Base-by-base conservation (phyloP, 2,113 vertebrate genomes). In the Chaetura pelagica region DNA sequence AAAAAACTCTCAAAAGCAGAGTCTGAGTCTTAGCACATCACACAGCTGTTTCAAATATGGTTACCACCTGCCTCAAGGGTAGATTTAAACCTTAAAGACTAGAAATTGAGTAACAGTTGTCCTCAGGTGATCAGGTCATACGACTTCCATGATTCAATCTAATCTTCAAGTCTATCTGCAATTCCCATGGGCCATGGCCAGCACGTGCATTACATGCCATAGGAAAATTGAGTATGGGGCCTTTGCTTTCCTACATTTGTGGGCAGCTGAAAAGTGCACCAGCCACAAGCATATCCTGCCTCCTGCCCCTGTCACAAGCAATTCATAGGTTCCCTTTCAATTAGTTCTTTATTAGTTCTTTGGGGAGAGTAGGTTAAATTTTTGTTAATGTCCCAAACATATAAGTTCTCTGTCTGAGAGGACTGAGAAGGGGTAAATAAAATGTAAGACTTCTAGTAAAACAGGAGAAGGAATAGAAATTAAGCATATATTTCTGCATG, bases 61-160 rank as follows among this genome's bases (percentile, higher is more conserved):
- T 21, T 52, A 52, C 62, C 44, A 51, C 29, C 77, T 78, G 30
- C 21, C 40, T 32, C 76, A 89, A 69, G 15, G 19, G 40, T 12
- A 84, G 9, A 74, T 87, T 84, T 93, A 96, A 89, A 80, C 42
- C 57, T 88, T 61, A 57, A 67, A 52, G 32, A 48, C 21, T 48
- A 83, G 74, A 93, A 94, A 89, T 38, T 64, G 67, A 94, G 55
- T 74, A 92, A 79, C 58, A 30, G 48, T 82, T 86, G 71, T 87
- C 64, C 84, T 85, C 44, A 68, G 77, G 38, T 77, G 48, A 89
- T 90, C 51, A 79, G 35, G 15, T 42, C 17, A 48, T 17, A 30
- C 49, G 20, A 54, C 58, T 71, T 52, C 34, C 9, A 29, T 11
- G 20, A 59, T 16, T 75, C 42, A 76, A 24, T 23, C 52, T 44